phyloP scores from a whole-genome alignment of 2,888 invertebrate species.

The Prenolepis imparis region DNA sequence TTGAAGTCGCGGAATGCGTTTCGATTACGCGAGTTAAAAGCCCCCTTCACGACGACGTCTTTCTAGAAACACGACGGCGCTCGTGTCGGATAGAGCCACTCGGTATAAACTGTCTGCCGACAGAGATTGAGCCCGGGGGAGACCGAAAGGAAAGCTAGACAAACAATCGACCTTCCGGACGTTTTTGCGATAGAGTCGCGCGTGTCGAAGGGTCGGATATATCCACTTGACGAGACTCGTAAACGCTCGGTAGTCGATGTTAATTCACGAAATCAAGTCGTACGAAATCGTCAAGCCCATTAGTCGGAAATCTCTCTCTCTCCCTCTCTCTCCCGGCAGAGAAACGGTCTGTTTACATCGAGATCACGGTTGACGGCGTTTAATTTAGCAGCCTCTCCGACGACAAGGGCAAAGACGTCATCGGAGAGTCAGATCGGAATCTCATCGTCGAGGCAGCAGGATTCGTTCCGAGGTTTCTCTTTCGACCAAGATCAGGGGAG shows the following conservation, averaged over 20 bases:
- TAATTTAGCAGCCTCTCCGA: constrained; percentile 70
- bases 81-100: constrained; percentile 39
- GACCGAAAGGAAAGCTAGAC: constrained; percentile 64
- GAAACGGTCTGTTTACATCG: constrained; percentile 79
- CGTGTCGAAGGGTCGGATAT: constrained; percentile 65
- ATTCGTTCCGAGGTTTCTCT: not conserved
- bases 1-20: constrained; percentile 3
- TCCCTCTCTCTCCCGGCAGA: too few species aligned
- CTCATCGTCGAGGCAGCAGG: constrained; percentile 32
- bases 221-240: constrained; percentile 71
- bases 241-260: constrained; percentile 73
- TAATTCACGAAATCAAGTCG: constrained; percentile 74
- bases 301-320: constrained; percentile 74
- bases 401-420: constrained; percentile 16
- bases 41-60: not conserved
- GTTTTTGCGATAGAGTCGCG: constrained; percentile 41
- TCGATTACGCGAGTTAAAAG: constrained; percentile 22
- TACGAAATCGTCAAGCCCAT: constrained; percentile 77
- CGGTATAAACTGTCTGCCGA: constrained; percentile 32
- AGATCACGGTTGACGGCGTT: constrained; percentile 76
- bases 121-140: constrained; percentile 30
- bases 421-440: constrained; percentile 59
- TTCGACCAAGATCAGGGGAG: not conserved
- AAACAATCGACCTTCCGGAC: constrained; percentile 65
- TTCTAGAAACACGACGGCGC: constrained; percentile 19